Evolutionary conservation across 2,113 vertebrate genomes (phyloP).

Genomic region (Mirounga angustirostris): DNA sequence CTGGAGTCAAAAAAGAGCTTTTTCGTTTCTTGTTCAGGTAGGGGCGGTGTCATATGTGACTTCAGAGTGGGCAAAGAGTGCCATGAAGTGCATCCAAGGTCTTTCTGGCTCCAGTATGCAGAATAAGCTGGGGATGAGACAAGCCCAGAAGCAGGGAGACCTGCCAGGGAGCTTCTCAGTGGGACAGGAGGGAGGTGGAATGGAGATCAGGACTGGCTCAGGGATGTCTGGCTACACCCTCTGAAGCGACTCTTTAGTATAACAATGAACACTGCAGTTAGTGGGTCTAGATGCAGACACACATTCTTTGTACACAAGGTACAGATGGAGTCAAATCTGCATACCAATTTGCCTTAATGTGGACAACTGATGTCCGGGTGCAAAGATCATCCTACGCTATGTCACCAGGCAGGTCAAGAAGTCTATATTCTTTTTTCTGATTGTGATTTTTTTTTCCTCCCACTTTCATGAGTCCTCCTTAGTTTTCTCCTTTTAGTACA

Average conservation of each 20-base stretch:
- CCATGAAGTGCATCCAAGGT: neutral
- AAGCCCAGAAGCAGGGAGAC: neutral
- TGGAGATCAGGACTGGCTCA: neutral
- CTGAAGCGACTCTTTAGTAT: neutral
- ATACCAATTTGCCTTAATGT: neutral
- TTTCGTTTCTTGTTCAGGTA: neutral
- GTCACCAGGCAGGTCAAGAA: neutral
- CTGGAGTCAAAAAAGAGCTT: neutral
- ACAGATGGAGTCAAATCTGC: neutral
- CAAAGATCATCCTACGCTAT: too few relatives aligned
- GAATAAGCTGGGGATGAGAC: neutral
- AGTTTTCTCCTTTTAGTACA: neutral
- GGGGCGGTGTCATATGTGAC: fast-evolving
- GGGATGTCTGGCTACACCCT: neutral
- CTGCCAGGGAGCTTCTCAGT: neutral
- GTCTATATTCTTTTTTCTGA: neutral
- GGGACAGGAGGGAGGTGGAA: neutral
- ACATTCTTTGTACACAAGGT: neutral
- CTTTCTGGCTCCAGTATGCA: neutral
- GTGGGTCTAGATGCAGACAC: neutral
- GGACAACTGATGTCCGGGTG: neutral
- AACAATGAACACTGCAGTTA: neutral
- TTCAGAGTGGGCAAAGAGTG: neutral
- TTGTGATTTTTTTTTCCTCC: neutral
- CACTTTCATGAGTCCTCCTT: neutral